These are phyloP conservation scores for Macaca fascicularis DNA, from an alignment of 2,113 vertebrate species.

Conservation along the genomic window T2T-MFA8v1.1 NC_088392.1:25035001-25035500, in stretches of 20 bases:
- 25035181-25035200: not conserved
- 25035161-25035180: not conserved
- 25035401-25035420: not conserved
- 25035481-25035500: not conserved
- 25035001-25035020: not conserved
- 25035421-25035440: not conserved
- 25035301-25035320: not conserved
- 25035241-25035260: not conserved
- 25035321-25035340: not conserved
- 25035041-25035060: not conserved
- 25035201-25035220: not conserved
- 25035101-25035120: not conserved
- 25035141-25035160: not conserved
- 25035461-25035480: not conserved
- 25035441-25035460: not conserved
- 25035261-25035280: not conserved
- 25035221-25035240: not conserved
- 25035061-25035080: not conserved
- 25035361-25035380: not conserved
- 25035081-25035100: not conserved
- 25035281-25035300: not conserved
- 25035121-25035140: not conserved
- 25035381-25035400: not conserved
- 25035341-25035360: not conserved
- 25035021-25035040: not conserved